Evolutionary conservation across 2,888 invertebrate species (phyloP), one percentile per base, ranked within the genome.

Genomic region (Prosopocoilus inquinatus): DNA sequence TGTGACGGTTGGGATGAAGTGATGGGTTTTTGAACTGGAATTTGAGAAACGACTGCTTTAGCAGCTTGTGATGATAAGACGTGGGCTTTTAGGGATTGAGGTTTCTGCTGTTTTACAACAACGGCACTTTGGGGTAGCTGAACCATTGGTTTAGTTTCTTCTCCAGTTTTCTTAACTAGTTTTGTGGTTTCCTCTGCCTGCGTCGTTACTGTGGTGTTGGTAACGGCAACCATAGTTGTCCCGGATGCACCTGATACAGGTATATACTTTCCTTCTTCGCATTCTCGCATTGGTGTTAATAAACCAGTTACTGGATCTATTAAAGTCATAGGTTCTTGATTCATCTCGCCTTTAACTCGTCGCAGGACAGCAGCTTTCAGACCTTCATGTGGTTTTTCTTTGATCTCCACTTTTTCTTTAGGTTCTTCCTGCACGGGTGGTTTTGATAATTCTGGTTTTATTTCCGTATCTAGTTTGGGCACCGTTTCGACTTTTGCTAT

Each of bases 281-380:
- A 85, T 64, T 87, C 87, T 66, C 84, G 79, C 82, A 87, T 84
- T 0, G 86, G 85, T 53, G 84, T 86, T 33, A 90, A 76, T 64
- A 87, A 78, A 2, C 89, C 89, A 0, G 89, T 89, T 0, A 88
- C 88, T 0, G 89, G 88, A 75, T 90, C 90, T 41, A 89, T 87
- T 12, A 89, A 71, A 2, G 84, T 84, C 67, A 83, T 82, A 0
- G 87, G 85, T 66, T 87, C 87, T 34, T 77, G 77, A 43, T 68
- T 67, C 62, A 70, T 56, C 53, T 77, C 77, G 13, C 73, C 75
- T 61, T 78, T 77, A 39, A 77, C 68, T 32, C 78, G 67, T 16
- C 78, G 67, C 35, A 78, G 61, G 64, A 78, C 70, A 2, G 72
- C 72, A 3, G 75, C 75, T 62, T 78, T 78, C 15, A 77, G 60